A percentile compares a stretch with the other conserved stretches of the same genome.
These are phyloP conservation scores for Apomyelois bistriatella DNA, from an alignment of 2,888 invertebrate species.

Conservation along the genomic window DNA sequence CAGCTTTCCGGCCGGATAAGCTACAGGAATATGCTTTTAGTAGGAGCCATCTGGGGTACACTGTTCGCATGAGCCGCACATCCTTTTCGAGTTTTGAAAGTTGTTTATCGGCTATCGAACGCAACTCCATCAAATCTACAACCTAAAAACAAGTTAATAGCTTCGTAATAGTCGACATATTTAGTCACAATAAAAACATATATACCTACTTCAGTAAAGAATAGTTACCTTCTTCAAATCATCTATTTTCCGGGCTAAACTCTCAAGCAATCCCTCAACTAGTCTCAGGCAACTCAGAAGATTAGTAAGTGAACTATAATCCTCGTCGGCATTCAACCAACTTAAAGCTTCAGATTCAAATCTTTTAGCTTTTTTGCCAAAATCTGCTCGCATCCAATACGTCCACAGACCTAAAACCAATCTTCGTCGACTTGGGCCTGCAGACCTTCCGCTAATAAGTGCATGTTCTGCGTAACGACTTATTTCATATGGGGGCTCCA, in stretches of 20 bases:
- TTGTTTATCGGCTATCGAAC: slow-evolving; percentile 65
- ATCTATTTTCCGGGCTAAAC: slow-evolving; percentile 66
- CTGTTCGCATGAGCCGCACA: slow-evolving; percentile 41
- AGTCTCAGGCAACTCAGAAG: slow-evolving; percentile 59
- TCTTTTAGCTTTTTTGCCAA: slow-evolving; percentile 53
- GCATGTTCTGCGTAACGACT: slow-evolving; percentile 58
- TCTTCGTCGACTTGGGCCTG: slow-evolving; percentile 48
- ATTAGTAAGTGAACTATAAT: slow-evolving; percentile 48
- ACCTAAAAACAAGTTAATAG: slow-evolving; percentile 40
- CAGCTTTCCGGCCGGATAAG: slow-evolving; percentile 48
- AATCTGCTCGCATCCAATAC: slow-evolving; percentile 60
- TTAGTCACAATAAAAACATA: too few species aligned
- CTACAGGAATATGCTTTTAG: slow-evolving; percentile 52
- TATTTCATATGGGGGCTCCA: slow-evolving; percentile 70
- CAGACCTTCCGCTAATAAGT: slow-evolving; percentile 39
- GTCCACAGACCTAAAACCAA: slow-evolving; percentile 63
- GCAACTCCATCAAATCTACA: slow-evolving; percentile 67
- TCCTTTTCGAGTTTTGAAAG: slow-evolving; percentile 54
- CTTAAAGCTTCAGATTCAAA: slow-evolving; percentile 63
- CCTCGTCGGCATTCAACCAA: slow-evolving; percentile 43
- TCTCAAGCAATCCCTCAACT: slow-evolving; percentile 69
- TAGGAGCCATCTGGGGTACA: slow-evolving; percentile 61
- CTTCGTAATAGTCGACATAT: background rate
- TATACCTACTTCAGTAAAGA: background rate
- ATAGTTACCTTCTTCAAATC: slow-evolving; percentile 58